These are phyloP conservation scores for Astropecten irregularis DNA, from an alignment of 53 echinoderm and acorn worm species.

Conservation along the genomic window DNA sequence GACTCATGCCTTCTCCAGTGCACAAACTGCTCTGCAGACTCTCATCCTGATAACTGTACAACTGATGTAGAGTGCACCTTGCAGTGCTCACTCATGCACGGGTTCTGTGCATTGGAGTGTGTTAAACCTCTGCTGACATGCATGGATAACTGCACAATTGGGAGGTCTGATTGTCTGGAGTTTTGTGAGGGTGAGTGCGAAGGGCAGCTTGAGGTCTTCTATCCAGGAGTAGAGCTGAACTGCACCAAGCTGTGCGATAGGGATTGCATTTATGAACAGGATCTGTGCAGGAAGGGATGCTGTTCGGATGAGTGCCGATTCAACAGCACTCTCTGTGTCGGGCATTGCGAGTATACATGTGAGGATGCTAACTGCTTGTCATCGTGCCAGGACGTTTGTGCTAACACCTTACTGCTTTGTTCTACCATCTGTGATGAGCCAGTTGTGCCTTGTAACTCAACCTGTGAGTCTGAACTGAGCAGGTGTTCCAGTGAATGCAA, in stretches of 20 bases:
- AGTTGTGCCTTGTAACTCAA: conserved; percentile 17
- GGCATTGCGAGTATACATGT: conserved; percentile 41
- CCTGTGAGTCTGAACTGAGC: neutral
- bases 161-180: conserved; percentile 4
- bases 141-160: conserved; percentile 48
- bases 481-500: conserved; percentile 8
- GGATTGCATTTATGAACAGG: conserved; percentile 33
- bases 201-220: neutral
- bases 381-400: conserved; percentile 16
- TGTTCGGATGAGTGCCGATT: conserved; percentile 50
- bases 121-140: conserved; percentile 41
- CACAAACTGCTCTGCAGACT: conserved; percentile 8
- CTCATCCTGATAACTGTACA: conserved; percentile 21
- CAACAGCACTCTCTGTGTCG: conserved; percentile 31
- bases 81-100: conserved; percentile 24
- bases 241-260: conserved; percentile 51
- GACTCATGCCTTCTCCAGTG: conserved; percentile 31
- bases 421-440: conserved; percentile 40
- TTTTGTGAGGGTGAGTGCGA: conserved; percentile 24
- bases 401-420: conserved; percentile 5
- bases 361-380: conserved; percentile 21
- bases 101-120: conserved; percentile 34
- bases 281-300: neutral
- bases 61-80: conserved; percentile 28
- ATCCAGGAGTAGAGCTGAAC: conserved; percentile 36